Base-by-base conservation (phyloP, 2,888 invertebrate genomes). In the Timandra comae region DNA sequence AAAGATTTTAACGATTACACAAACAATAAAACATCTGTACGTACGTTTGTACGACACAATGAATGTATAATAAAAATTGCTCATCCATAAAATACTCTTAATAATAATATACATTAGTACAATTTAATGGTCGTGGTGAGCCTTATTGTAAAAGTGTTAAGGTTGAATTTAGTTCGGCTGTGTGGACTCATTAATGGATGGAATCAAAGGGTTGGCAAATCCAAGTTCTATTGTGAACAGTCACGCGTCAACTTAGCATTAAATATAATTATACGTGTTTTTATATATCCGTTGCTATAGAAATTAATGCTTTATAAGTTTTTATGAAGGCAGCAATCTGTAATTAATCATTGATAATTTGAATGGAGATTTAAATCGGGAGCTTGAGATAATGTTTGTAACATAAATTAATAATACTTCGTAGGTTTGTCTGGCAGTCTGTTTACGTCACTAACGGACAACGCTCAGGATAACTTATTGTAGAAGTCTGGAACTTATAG, bases 121-220 rank as follows among this genome's bases (percentile, higher is more conserved):
- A n/a, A 9, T 3, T 1, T 5, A 6, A 36, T 44, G 29, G 12
- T 35, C 7, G 59, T 46, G 49, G 27, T 45, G 28, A 43, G 56
- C 66, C 47, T 33, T 64, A 67, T 43, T 2, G 0, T 2, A 3
- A 6, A 9, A 0, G 0, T 0, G 0, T 12, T 63, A 72, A 49
- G 58, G 65, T 54, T 43, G 35, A 43, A 38, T 47, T 27, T 60
- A 24, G 38, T 7, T 16, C 40, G 38, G 22, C 8, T 21, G 35
- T 5, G 22, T 37, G 59, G 67, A 75, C 79, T 81, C 80, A 80
- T 79, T 80, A 81, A 72, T 64, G 59, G 58, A 56, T 67, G 56
- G 65, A 68, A 71, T 77, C 69, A 84, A 85, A 82, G 84, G 84
- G 84, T 85, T 84, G 72, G 82, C 84, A 84, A 84, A 85, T 84